Conservation (phyloP, 2,797 vertebrate genomes). For the Yasuhikotakia modesta region DNA sequence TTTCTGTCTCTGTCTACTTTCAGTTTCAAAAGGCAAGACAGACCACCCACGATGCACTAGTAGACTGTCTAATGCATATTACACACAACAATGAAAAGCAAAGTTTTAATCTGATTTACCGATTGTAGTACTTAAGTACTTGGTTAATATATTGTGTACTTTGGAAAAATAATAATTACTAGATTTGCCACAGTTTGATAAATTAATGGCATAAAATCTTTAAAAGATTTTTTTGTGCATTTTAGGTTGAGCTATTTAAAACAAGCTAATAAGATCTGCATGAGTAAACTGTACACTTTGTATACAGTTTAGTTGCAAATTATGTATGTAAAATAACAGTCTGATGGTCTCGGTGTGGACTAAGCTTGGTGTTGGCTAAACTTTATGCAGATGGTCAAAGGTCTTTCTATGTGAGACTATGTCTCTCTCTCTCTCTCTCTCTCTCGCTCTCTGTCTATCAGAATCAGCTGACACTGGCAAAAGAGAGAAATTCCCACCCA, state of each 20-base stretch:
- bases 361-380: background rate
- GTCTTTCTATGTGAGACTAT: background rate
- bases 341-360: background rate
- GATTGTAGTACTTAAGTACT: background rate
- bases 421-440: constrained; percentile 4
- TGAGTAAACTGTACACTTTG: background rate
- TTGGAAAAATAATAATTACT: background rate
- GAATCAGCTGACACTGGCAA: constrained; percentile 29
- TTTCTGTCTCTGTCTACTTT: background rate
- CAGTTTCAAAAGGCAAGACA: background rate
- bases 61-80: background rate
- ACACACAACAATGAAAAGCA: background rate
- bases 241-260: background rate
- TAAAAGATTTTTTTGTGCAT: too few species aligned
- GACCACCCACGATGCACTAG: background rate
- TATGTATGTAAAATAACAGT: background rate
- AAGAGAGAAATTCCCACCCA: constrained; percentile 41
- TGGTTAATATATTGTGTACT: background rate
- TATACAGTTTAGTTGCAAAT: background rate
- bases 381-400: constrained; percentile 2
- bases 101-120: constrained; percentile 22
- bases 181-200: too few species aligned
- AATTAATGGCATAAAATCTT: too few species aligned
- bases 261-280: background rate
- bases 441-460: background rate